Base-by-base conservation (phyloP, 2,113 vertebrate species). In the Urocolius indicus region DNA sequence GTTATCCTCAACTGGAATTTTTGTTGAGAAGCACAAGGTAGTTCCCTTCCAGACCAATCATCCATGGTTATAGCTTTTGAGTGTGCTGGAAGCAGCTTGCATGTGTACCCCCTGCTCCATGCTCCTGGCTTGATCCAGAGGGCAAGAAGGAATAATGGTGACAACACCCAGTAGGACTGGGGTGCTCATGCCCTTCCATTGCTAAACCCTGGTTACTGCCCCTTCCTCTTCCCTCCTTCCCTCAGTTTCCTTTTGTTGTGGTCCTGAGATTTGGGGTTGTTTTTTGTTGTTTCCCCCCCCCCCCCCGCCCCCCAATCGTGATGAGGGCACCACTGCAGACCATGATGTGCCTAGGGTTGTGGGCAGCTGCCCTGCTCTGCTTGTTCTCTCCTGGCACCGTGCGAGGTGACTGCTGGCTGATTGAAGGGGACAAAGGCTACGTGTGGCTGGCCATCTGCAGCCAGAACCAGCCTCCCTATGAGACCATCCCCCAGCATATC, bases 401-500 rank as follows among this genome's bases (percentile, higher is more conserved):
- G 95, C 97, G 84, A 29, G 98, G 98, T 11, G 99, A 99, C 98
- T 99, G 99, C 97, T 99, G 99, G 99, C 98, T 99, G 89, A 99
- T 99, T 12, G 99, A 99, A 87, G 99, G 99, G 7, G 99, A 99
- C 96, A 99, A 99, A 97, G 99, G 99, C 51, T 99, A 99, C 4
- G 99, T 99, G 52, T 99, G 99, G 99, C 97, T 99, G 97, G 99
- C 99, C 87, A 99, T 99, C 97, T 99, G 99, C 98, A 99, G 99
- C 97, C 99, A 99, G 98, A 99, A 99, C 98, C 99, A 99, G 97
- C 99, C 99, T 12, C 99, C 99, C 0, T 99, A 99, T 4, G 99
- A 99, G 97, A 99, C 99, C 96, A 99, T 99, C 75, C 99, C 99
- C 26, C 99, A 99, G 97, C 99, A 99, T 91, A 99, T 99, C 98